Base-by-base conservation (phyloP, 2,888 invertebrate genomes). In the Nemotelus nigrinus region DNA sequence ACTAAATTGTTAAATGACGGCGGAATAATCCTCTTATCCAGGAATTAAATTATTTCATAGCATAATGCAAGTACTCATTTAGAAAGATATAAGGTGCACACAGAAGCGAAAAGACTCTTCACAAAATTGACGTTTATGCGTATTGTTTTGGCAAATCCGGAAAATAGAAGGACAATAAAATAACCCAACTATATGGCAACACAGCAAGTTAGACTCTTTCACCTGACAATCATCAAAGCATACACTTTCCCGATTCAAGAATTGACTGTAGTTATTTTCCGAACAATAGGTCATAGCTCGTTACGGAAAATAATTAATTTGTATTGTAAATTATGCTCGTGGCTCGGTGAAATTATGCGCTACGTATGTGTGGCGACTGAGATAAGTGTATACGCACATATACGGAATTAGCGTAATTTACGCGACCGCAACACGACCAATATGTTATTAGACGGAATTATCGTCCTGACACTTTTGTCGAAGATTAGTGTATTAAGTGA, bases 251-350 rank as follows among this genome's bases (percentile, higher is more conserved):
- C 25, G 25, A 25, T 25, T 25, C 25, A 25, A 25, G 60, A 60
- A 25, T 60, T 25, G 60, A 60, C 39, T 60, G 41, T 8, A n/a
- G 60, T 41, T 60, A 25, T 25, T 25, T 25, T 39, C 25, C 48
- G 39, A 68, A 50, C 67, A 68, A 68, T 68, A 48, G 67, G 67
- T 68, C 67, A 48, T 50, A 48, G 48, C n/a, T 68, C 48, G 50
- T 68, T 68, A 68, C n/a, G 39, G 67, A 39, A 48, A 48, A 48
- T 68, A 68, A 68, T 68, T 68, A 68, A 68, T 68, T 50, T 68
- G 67, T 68, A 50, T 68, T 68, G 67, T 68, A 47, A 68, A 68
- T 68, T 68, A 68, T 68, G 48, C 39, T 44, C 41, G 39, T 25
- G 67, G 67, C 39, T 43, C 41, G 50, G 41, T 39, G 50, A 68